Evolutionary conservation across 1,140 invertebrate species (phyloP).

Genomic region (Agrypnia vestita): DNA sequence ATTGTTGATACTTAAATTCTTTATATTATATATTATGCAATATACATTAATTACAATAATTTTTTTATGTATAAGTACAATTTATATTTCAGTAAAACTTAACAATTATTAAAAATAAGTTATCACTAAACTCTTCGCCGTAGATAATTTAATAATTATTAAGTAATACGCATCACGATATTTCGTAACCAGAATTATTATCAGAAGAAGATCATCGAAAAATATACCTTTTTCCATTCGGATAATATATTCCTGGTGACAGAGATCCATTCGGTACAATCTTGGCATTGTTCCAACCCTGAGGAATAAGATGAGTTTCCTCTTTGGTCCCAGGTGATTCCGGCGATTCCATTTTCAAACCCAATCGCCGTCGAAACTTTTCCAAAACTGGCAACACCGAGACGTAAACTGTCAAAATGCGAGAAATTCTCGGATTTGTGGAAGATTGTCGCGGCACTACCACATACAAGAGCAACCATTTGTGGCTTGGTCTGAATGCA

Average conservation of each 20-base stretch:
- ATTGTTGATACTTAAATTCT: no score
- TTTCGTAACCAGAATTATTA: no score
- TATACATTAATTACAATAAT: no score
- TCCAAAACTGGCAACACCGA: slow-evolving; percentile 41
- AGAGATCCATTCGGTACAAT: slow-evolving; percentile 68
- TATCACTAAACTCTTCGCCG: no score
- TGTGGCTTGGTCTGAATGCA: slow-evolving; percentile 16
- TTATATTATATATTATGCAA: no score
- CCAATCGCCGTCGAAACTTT: neutral
- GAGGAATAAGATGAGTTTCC: slow-evolving; percentile 69
- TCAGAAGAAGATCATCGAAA: neutral
- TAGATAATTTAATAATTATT: no score
- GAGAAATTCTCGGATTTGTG: neutral
- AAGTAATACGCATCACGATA: no score
- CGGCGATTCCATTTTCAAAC: slow-evolving; percentile 59
- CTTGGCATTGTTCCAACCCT: slow-evolving; percentile 69
- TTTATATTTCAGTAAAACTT: no score
- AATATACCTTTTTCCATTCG: slow-evolving; percentile 63
- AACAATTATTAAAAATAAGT: no score
- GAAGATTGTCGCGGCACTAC: slow-evolving; percentile 31
- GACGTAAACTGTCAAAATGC: slow-evolving; percentile 41
- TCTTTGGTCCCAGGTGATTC: slow-evolving; percentile 70
- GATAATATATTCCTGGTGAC: slow-evolving; percentile 70
- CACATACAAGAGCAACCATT: slow-evolving; percentile 28
- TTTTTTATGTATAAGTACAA: no score